phyloP scores from a whole-genome alignment of 2,113 vertebrate species.

The Xenus cinereus region DNA sequence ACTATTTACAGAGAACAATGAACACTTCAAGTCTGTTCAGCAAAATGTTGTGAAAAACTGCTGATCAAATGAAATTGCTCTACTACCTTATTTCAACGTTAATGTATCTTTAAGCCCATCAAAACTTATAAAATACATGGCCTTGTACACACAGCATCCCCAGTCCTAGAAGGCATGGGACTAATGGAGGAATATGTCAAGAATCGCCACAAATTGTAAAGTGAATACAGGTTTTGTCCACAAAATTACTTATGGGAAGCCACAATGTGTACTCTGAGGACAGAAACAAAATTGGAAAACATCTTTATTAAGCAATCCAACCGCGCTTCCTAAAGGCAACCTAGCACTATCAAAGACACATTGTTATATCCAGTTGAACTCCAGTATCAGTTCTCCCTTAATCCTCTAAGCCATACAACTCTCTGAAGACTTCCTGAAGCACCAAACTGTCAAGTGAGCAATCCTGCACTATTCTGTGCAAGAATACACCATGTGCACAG shows the following conservation, averaged over 20 bases:
- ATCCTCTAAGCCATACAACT: neutral
- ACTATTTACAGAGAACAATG: neutral
- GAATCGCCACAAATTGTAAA: neutral
- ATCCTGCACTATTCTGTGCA: neutral
- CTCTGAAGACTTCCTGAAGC: neutral
- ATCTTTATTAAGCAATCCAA: neutral
- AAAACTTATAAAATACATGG: neutral
- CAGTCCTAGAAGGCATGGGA: neutral
- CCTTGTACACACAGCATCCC: neutral
- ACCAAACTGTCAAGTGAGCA: neutral
- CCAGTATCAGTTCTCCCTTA: neutral
- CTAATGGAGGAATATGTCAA: neutral
- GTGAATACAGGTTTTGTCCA: neutral
- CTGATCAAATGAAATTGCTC: neutral
- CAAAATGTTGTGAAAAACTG: neutral
- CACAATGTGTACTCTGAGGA: neutral
- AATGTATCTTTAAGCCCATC: neutral
- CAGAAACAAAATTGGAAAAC: neutral
- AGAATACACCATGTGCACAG: neutral
- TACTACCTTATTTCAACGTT: neutral
- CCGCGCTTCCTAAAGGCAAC: neutral
- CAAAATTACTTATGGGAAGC: neutral
- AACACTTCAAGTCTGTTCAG: neutral
- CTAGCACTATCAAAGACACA: neutral
- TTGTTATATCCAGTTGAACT: neutral